Evolutionary conservation across 2,888 invertebrate species (phyloP).

Genomic region (Protula sp.): DNA sequence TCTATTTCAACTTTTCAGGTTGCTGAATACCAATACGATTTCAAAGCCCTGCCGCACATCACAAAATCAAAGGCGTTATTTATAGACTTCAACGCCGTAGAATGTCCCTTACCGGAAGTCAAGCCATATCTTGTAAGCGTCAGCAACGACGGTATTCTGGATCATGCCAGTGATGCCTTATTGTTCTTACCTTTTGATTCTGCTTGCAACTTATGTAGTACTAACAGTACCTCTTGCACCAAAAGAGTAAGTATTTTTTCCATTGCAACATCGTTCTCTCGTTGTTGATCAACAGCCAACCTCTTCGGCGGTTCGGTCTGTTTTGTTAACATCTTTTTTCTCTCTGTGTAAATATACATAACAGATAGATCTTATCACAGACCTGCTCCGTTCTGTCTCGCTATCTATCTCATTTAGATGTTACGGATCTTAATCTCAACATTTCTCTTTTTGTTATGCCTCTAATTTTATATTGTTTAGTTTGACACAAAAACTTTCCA

Average conservation of each 20-base stretch:
- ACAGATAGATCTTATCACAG: too few relatives aligned
- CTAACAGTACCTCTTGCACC: slow-evolving; percentile 9
- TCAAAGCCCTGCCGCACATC: background rate
- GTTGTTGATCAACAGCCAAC: too few relatives aligned
- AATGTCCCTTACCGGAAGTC: slow-evolving; percentile 15
- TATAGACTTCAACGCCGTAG: slow-evolving; percentile 22
- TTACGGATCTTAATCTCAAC: too few relatives aligned
- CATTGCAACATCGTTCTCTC: too few relatives aligned
- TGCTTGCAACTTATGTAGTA: slow-evolving; percentile 16
- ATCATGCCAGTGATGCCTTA: slow-evolving; percentile 11
- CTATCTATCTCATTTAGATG: too few relatives aligned
- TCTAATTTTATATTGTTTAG: too few relatives aligned
- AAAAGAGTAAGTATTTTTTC: slow-evolving; percentile 11
- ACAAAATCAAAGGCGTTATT: slow-evolving; percentile 7
- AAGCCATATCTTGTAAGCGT: slow-evolving; percentile 19
- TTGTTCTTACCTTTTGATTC: slow-evolving; percentile 24
- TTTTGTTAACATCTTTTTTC: too few relatives aligned
- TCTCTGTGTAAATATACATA: too few relatives aligned
- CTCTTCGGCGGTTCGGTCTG: too few relatives aligned
- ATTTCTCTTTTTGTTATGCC: too few relatives aligned
- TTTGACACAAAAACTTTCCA: too few relatives aligned
- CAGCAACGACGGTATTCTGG: slow-evolving; percentile 19
- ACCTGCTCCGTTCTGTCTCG: too few relatives aligned
- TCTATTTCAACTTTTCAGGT: background rate
- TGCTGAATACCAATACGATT: background rate